These are phyloP conservation scores for Phragmatobia fuliginosa DNA, from an alignment of 2,888 invertebrate species.

Conservation along the genomic window DNA sequence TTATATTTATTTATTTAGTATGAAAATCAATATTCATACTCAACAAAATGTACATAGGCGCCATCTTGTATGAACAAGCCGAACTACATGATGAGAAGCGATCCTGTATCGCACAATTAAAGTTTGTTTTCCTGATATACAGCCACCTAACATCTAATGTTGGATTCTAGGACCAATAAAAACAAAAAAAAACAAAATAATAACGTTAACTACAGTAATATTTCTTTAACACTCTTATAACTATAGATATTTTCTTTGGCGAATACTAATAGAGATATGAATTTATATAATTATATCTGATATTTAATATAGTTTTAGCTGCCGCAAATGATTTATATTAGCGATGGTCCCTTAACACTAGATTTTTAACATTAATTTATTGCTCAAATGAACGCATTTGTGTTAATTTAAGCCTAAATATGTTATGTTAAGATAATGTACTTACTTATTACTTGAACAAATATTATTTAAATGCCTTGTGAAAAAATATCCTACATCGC, in stretches of 20 bases:
- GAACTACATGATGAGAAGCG: neutral
- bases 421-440: neutral
- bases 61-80: neutral
- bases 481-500: neutral
- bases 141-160: too few species aligned
- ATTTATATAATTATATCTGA: neutral
- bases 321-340: conserved; percentile 42
- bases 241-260: neutral
- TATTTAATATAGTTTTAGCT: conserved; percentile 23
- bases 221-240: neutral
- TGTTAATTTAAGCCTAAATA: neutral
- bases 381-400: neutral
- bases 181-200: neutral
- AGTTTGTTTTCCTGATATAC: neutral
- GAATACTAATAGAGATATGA: neutral
- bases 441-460: too few species aligned
- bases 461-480: too few species aligned
- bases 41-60: neutral
- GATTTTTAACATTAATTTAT: conserved; percentile 19
- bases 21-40: too few species aligned
- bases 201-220: neutral
- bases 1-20: too few species aligned
- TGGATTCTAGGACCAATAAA: neutral
- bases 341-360: conserved; percentile 56
- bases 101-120: neutral